A percentile compares a stretch with the other conserved stretches of the same genome.
Evolutionary conservation across 2,113 vertebrate genomes (phyloP).

Genomic region (Nyctereutes procyonoides): DNA sequence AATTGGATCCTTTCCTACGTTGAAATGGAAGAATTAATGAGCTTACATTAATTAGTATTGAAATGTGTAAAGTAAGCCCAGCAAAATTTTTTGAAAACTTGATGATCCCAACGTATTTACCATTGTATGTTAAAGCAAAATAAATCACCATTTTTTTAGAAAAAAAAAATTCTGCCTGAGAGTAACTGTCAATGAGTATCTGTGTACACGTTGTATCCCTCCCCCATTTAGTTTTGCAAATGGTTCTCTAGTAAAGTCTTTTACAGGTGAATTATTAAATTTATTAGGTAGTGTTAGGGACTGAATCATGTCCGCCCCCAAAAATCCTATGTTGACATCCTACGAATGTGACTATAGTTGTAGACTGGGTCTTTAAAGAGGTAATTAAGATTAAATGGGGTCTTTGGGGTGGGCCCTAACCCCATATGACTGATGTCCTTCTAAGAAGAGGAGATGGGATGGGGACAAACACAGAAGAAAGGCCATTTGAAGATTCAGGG

Average conservation of each 20-base stretch:
- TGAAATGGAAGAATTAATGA: conserved; percentile 89
- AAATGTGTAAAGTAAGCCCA: conserved; percentile 94
- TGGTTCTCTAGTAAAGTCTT: neutral
- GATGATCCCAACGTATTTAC: conserved; percentile 90
- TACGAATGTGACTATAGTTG: neutral
- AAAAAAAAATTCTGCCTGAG: conserved; percentile 56
- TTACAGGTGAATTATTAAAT: neutral
- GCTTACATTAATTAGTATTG: conserved; percentile 89
- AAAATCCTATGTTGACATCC: neutral
- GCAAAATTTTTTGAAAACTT: conserved; percentile 87
- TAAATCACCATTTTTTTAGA: conserved; percentile 89
- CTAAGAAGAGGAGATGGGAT: neutral
- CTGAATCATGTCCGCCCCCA: neutral
- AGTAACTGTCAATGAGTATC: conserved; percentile 22
- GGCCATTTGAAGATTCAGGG: neutral
- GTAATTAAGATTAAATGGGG: neutral
- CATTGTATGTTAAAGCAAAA: conserved; percentile 94
- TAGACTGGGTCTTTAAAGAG: neutral
- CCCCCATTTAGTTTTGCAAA: neutral
- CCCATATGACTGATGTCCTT: neutral
- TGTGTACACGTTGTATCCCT: neutral
- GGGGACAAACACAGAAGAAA: neutral
- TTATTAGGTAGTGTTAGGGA: neutral
- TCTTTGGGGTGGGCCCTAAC: neutral
- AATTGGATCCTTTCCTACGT: conserved; percentile 90